Conservation (phyloP, 2,888 invertebrate genomes). For the Nematopogon swammerdamellus region DNA sequence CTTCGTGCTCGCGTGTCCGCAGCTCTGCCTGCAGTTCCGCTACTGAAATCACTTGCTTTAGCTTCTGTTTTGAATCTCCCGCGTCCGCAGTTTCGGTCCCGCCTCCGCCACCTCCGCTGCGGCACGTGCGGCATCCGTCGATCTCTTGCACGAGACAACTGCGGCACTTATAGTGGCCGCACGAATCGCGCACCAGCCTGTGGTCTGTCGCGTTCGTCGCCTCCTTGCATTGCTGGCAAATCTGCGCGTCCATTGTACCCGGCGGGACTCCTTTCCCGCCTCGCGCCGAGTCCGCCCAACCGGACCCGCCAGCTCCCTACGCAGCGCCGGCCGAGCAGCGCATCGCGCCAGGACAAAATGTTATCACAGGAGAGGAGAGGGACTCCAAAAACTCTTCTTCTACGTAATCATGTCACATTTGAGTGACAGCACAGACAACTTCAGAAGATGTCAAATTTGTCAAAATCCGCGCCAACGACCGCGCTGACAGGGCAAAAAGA, state of each 20-base stretch:
- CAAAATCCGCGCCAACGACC: no score
- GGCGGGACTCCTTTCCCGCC: background rate
- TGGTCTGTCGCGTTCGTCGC: conserved; percentile 53
- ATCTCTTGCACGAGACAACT: conserved; percentile 67
- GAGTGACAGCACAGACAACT: no score
- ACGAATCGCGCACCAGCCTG: conserved; percentile 67
- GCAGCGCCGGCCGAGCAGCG: background rate
- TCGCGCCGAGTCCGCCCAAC: background rate
- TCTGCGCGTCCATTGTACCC: conserved; percentile 15
- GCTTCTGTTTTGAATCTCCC: background rate
- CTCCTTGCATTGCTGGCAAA: conserved; percentile 61
- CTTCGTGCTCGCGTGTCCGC: conserved; percentile 13
- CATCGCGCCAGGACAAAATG: background rate
- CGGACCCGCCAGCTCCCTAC: background rate
- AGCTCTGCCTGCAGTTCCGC: background rate
- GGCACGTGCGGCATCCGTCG: conserved; percentile 59
- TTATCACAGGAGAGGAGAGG: background rate
- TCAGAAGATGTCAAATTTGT: no score
- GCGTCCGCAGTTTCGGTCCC: conserved; percentile 10
- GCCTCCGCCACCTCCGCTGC: conserved; percentile 12
- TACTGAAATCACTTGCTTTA: background rate
- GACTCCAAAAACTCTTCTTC: background rate
- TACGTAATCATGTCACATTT: background rate
- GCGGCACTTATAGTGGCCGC: conserved; percentile 75
- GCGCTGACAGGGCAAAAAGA: no score